Base-by-base conservation (phyloP, 2,113 vertebrate genomes). In the Theristicus caerulescens region DNA sequence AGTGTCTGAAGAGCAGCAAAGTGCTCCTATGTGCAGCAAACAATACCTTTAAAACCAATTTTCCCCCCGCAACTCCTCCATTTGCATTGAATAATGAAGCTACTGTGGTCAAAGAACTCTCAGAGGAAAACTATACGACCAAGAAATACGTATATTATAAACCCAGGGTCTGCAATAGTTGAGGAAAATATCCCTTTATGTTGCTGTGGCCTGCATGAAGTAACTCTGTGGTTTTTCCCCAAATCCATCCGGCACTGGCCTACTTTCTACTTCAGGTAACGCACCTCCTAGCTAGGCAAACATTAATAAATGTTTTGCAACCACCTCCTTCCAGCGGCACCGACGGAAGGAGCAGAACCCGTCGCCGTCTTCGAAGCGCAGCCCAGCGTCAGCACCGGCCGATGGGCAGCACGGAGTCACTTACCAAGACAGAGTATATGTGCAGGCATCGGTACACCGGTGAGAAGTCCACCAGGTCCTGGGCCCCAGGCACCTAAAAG, bases 401-500 rank as follows among this genome's bases (percentile, higher is more conserved):
- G 9, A 1, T 0, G 1, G 11, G 54, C 44, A 7, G 54, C 5
- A 6, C 11, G 6, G 32, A 51, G 38, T 44, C 71, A 99, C 99
- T 98, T 55, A 99, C 99, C 98, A 99, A 96, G 11, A 99, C 99
- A 4, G 99, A 99, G 97, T 99, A 99, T 96, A 99, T 99, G 83
- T 99, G 99, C 38, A 99, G 98, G 97, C 99, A 99, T 38, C 99
- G 98, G 95, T 99, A 99, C 21, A 99, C 99, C 0, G 99, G 99
- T 10, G 99, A 99, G 97, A 99, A 99, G 92, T 99, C 99, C 96
- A 99, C 99, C 97, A 99, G 89, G 73, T 99, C 99, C 80, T 99
- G 99, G 57, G 99, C 99, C 34, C 99, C 99, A 2, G 99, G 98
- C 24, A 99, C 98, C 99, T 99, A 71, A 25, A 88, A 86, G 8